These are phyloP conservation scores for Odontothrips loti DNA, from an alignment of 2,888 invertebrate genomes.

Conservation along the genomic window DNA sequence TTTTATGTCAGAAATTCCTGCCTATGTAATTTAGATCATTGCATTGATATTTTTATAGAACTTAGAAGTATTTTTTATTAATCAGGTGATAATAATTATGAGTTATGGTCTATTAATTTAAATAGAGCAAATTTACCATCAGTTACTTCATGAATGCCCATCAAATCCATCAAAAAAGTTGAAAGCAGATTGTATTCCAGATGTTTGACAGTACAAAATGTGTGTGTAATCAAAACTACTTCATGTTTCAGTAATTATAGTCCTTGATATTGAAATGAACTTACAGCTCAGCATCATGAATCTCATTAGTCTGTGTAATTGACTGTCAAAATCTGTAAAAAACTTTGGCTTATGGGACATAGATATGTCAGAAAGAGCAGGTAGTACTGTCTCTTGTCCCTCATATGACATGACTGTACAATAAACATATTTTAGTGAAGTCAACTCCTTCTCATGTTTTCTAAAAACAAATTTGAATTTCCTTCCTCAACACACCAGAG, in stretches of 20 bases:
- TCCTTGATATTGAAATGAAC: background rate
- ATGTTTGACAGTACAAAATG: background rate
- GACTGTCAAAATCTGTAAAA: background rate
- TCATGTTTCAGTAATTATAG: background rate
- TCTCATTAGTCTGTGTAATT: background rate
- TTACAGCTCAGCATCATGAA: background rate
- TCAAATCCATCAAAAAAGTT: background rate
- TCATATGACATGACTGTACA: conserved; percentile 3
- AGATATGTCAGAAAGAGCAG: background rate
- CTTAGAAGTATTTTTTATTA: background rate
- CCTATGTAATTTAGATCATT: background rate
- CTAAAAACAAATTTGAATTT: too few relatives aligned
- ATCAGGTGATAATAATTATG: background rate
- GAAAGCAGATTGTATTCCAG: background rate
- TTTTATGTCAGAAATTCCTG: too few relatives aligned
- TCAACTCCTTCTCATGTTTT: background rate
- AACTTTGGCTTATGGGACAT: background rate
- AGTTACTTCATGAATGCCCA: background rate
- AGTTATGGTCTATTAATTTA: background rate
- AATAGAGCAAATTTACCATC: too few relatives aligned
- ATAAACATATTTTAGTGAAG: conserved; percentile 10
- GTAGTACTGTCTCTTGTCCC: background rate
- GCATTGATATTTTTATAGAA: conserved; percentile 7
- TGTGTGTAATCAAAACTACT: background rate
- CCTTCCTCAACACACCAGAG: too few relatives aligned